These are phyloP conservation scores for Etheostoma spectabile DNA, from an alignment of 2,113 vertebrate genomes.

Conservation along the genomic window DNA sequence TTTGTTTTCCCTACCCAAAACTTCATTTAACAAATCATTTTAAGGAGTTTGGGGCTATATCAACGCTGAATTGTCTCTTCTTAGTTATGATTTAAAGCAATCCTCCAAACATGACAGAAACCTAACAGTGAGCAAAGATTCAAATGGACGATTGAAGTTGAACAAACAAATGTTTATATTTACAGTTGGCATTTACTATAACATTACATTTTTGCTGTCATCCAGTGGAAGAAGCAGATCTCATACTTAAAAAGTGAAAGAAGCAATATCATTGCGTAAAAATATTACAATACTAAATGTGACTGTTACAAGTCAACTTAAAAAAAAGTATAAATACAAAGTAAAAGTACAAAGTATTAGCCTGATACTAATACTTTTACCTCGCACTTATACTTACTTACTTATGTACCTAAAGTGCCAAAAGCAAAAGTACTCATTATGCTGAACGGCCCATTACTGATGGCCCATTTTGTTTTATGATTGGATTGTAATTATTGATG, in stretches of 20 bases:
- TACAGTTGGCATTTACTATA: not conserved
- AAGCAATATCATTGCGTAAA: not conserved
- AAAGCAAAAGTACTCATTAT: not conserved
- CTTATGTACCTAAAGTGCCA: not conserved
- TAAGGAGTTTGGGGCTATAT: not conserved
- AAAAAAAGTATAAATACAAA: not conserved
- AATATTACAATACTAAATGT: not conserved
- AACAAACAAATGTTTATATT: not conserved
- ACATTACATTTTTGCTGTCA: not conserved
- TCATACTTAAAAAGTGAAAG: not conserved
- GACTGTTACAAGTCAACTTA: not conserved
- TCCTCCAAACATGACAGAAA: not conserved
- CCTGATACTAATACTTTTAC: not conserved
- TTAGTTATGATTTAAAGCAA: not conserved
- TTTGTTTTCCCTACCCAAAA: not conserved
- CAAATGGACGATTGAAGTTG: not conserved
- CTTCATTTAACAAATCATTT: not conserved
- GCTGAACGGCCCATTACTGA: not conserved
- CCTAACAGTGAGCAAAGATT: not conserved
- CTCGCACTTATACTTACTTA: too few species aligned
- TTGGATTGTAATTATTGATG: not conserved
- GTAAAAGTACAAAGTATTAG: not conserved
- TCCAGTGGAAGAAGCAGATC: not conserved
- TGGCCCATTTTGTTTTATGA: not conserved
- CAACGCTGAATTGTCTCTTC: not conserved